Evolutionary conservation across 1,140 invertebrate genomes (phyloP), one percentile per base, ranked within the genome.

Genomic region (Epicauta chinensis): DNA sequence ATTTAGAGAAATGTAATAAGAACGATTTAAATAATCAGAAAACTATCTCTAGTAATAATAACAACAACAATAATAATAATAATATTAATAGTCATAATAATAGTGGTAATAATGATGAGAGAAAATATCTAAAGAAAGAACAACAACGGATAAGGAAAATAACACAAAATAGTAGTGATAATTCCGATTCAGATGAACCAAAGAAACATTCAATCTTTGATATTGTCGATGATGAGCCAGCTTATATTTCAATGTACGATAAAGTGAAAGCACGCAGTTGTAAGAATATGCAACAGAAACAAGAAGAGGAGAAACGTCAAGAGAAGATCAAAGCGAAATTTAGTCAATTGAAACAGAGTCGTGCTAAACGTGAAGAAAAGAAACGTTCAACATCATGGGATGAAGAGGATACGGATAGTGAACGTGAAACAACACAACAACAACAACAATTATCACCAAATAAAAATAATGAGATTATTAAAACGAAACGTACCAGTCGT

Each of bases 161-260:
- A 17, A 71, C 70, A 30, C 53, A 37, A 60, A 75, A 78, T 44
- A 78, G 73, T 58, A 77, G 76, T 16, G 79, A 81, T 43, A 81
- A 75, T 49, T 85, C 84, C 30, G 86, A 88, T 61, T 86, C 86
- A 66, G 81, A 82, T 57, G 80, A 82, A 59, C 81, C 82, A 37
- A 84, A 91, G 67, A 91, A 90, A 71, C 87, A 90, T 73, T 93
- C 90, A n/a, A 92, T 91, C 58, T 93, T 92, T 71, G 89, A 93
- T 66, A 91, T 92, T 51, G 81, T 90, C 15, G 87, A 91, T 62
- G 90, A 93, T 62, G 91, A 87, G 54, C 89, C 89, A 2, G 85
- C 85, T 10, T 96, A 94, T 66, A 91, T 94, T 51, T 97, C 93
- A 29, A 98, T 98, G 94, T 98, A 98, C 70, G 95, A 97, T 68